Percentiles rank a stretch among this genome's conserved stretches.
Evolutionary conservation across 35 echinoderm and acorn worm species (phyloP).

Genomic region (Patiria miniata): DNA sequence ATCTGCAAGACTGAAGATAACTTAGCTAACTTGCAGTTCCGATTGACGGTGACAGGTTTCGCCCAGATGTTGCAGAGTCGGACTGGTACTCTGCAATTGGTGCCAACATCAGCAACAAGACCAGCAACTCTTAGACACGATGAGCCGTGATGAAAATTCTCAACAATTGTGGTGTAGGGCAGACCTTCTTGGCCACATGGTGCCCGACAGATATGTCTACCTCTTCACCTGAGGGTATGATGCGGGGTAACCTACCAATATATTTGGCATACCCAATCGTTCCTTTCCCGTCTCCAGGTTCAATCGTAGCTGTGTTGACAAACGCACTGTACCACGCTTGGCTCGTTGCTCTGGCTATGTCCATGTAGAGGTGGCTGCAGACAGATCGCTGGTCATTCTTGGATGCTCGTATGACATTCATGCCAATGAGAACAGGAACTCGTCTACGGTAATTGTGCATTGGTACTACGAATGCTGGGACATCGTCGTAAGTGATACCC

Average conservation of each 20-base stretch:
- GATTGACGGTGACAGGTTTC: background rate
- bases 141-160: background rate
- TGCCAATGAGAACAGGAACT: conserved; percentile 21
- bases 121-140: background rate
- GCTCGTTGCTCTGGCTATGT: background rate
- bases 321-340: conserved; percentile 14
- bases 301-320: background rate
- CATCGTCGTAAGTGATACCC: background rate
- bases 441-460: background rate
- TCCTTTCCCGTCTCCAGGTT: background rate
- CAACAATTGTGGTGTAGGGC: background rate
- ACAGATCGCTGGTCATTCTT: background rate
- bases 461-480: conserved; percentile 30
- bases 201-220: background rate
- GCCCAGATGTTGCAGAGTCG: background rate
- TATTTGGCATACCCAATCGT: background rate
- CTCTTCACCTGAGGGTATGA: background rate
- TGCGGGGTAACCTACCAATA: background rate
- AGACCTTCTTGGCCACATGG: background rate
- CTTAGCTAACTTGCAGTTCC: background rate
- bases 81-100: background rate
- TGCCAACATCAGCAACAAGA: background rate
- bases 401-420: background rate
- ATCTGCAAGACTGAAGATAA: background rate
- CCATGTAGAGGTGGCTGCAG: background rate